These are phyloP conservation scores for Xenopus laevis DNA, from an alignment of 2,113 vertebrate species.

Conservation along the genomic window DNA sequence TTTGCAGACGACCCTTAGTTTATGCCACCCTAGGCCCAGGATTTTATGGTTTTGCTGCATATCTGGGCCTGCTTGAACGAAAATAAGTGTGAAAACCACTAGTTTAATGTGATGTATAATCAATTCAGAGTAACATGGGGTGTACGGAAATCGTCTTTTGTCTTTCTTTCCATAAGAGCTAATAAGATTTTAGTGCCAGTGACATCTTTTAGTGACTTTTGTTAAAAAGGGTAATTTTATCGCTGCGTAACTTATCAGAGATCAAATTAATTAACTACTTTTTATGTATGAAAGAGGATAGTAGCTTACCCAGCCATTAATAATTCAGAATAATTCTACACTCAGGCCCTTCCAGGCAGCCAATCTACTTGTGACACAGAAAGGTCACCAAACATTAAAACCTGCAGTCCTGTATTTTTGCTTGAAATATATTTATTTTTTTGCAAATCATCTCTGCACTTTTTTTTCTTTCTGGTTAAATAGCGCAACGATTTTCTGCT, in stretches of 20 bases:
- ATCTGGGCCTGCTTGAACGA: too few species aligned
- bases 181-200: too few species aligned
- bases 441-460: slow-evolving; percentile 5
- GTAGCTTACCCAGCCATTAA: slow-evolving; percentile 38
- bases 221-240: slow-evolving; percentile 6
- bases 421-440: background rate
- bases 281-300: slow-evolving; percentile 15
- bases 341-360: slow-evolving; percentile 35
- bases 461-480: background rate
- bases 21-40: too few species aligned
- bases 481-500: background rate
- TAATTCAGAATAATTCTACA: slow-evolving; percentile 33
- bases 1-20: too few species aligned
- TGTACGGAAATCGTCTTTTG: too few species aligned
- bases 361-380: slow-evolving; percentile 27
- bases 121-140: too few species aligned
- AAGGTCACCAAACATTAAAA: slow-evolving; percentile 36
- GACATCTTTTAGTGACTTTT: background rate
- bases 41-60: too few species aligned
- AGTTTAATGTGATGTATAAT: too few species aligned
- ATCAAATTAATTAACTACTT: slow-evolving; percentile 15
- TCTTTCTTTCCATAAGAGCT: too few species aligned
- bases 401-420: slow-evolving; percentile 1
- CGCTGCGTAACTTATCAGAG: slow-evolving; percentile 12
- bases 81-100: too few species aligned